Percentiles rank a stretch among this genome's conserved stretches.
Conservation (phyloP, 2,113 vertebrate species). For the Aegotheles bennettii region DNA sequence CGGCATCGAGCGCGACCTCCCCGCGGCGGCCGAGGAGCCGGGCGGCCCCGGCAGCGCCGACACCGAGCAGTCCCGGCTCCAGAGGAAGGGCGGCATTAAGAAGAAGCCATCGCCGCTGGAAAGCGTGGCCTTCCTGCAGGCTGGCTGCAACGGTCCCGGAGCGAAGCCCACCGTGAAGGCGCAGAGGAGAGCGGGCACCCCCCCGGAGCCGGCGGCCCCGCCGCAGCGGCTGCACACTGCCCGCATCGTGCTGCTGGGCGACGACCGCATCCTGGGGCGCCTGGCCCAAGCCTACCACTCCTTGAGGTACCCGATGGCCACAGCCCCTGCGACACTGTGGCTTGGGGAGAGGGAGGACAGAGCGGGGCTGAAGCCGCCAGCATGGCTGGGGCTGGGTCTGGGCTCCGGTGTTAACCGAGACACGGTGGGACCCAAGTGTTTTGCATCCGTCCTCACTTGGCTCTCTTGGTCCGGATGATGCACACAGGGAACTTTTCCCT, state of each 20-base stretch:
- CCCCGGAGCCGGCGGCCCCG: constrained; percentile 46
- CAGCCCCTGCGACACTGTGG: no score
- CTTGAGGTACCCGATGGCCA: constrained; percentile 72
- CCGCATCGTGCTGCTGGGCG: constrained; percentile 85
- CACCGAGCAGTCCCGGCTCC: constrained; percentile 69
- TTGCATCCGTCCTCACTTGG: neutral
- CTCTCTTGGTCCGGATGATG: neutral
- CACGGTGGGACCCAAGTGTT: neutral
- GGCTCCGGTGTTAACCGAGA: accelerated
- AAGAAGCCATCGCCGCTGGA: constrained; percentile 75
- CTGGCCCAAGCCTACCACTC: constrained; percentile 85
- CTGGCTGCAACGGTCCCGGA: constrained; percentile 59
- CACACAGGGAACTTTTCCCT: neutral
- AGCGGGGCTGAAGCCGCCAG: neutral
- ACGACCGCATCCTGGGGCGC: constrained; percentile 84
- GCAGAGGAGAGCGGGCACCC: constrained; percentile 54
- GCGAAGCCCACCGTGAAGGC: neutral
- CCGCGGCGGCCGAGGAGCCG: constrained; percentile 6
- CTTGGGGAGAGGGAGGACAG: no score
- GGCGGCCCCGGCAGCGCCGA: neutral
- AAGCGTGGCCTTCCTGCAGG: constrained; percentile 74
- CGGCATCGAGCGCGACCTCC: constrained; percentile 89
- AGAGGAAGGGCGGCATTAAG: constrained; percentile 82
- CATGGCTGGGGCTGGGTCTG: neutral
- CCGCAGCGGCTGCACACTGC: constrained; percentile 81